These are phyloP conservation scores for Hydra vulgaris DNA, from an alignment of 30 jellyfish, hydroid and myxozoan species.

Conservation along the genomic window DNA sequence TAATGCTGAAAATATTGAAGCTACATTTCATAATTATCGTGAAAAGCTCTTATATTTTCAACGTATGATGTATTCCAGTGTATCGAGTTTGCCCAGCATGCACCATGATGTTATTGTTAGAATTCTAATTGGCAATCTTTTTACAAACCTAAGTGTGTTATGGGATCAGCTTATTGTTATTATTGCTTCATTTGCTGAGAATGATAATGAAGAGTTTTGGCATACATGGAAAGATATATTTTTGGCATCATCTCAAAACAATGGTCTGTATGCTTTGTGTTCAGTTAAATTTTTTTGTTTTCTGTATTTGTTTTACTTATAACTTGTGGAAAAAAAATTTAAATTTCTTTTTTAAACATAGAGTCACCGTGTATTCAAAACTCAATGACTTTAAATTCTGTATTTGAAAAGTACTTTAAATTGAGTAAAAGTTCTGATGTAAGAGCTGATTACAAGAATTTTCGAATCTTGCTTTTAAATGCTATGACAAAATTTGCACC, in stretches of 20 bases:
- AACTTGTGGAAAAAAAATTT: no score
- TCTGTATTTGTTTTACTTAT: no score
- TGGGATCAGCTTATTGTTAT: constrained; percentile 73
- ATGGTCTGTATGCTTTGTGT: constrained; percentile 22
- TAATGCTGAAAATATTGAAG: constrained; percentile 46
- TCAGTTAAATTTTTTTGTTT: not conserved
- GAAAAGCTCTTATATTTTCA: constrained; percentile 52
- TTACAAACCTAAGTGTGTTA: constrained; percentile 46
- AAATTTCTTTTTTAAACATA: no score
- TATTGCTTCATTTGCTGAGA: constrained; percentile 33
- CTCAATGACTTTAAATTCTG: no score
- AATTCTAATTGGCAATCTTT: constrained; percentile 50
- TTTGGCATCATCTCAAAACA: constrained; percentile 7
- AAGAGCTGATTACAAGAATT: constrained; percentile 39
- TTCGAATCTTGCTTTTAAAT: constrained; percentile 50
- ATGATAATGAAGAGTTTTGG: constrained; percentile 64
- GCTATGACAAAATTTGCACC: constrained; percentile 50
- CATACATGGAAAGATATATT: constrained; percentile 34
- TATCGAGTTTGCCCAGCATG: not conserved
- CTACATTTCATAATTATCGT: constrained; percentile 43
- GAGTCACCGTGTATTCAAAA: no score
- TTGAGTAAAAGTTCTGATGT: not conserved
- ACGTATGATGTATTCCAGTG: constrained; percentile 25
- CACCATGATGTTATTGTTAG: constrained; percentile 30
- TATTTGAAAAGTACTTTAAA: constrained; percentile 9